Evolutionary conservation across 2,888 invertebrate genomes (phyloP), one percentile per base, ranked within the genome.

Genomic region (Junonia oenone): DNA sequence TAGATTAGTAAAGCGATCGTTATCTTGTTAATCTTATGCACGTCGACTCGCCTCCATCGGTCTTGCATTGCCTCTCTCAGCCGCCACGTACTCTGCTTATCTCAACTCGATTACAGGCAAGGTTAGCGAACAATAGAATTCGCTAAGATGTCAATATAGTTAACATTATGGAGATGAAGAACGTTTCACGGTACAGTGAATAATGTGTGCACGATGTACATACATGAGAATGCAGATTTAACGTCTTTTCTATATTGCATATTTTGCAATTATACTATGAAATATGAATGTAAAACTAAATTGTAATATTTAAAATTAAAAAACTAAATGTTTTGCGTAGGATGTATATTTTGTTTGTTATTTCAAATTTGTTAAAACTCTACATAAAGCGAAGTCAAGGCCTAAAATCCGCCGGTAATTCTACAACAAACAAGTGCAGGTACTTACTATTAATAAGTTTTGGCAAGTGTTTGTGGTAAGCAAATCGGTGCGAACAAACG

Each of bases 11-110:
- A 63, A 65, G 68, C 64, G 67, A 66, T 66, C 62, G 63, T 75
- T 78, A 81, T 81, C 78, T 70, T 63, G 66, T 69, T 76, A 73
- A 78, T 79, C 73, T 75, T 71, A 76, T 83, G 78, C 78, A 81
- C 73, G 69, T 15, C 35, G 45, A 35, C 45, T 54, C 48, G 43
- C 45, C 47, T 54, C 17, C 58, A 60, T 60, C 59, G 67, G 63
- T 71, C 27, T 55, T 40, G 48, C 56, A 51, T 55, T 58, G 55
- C 53, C 45, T 53, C 38, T 51, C 45, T 33, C 38, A 27, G 11
- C 61, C 56, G 61, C 56, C 71, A 69, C 72, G 77, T 71, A 64
- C 70, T 68, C 66, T 59, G 72, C 69, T 82, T 82, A 83, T 83
- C 82, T 64, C 69, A 51, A 63, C 64, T 65, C 62, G 62, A 66